Evolutionary conservation across 1,140 invertebrate genomes (phyloP).

Genomic region (Campoletis sonorensis): DNA sequence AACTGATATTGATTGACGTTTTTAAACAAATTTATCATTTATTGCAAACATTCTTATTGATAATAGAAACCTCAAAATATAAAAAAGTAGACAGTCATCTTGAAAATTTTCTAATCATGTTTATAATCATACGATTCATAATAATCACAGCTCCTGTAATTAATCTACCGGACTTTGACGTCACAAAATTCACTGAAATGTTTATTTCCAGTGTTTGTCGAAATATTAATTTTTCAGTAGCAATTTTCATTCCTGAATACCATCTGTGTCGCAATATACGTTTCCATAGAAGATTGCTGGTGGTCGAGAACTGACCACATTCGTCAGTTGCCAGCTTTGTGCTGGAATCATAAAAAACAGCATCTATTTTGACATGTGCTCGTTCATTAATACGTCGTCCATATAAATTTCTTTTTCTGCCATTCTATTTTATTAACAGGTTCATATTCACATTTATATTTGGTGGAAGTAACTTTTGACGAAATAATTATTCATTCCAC

Average conservation of each 20-base stretch:
- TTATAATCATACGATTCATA: neutral
- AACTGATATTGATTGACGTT: no score
- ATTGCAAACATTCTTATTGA: no score
- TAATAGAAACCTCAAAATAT: neutral
- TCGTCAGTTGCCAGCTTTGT: neutral
- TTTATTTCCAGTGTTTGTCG: conserved; percentile 23
- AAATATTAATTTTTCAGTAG: conserved; percentile 66
- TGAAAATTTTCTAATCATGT: neutral
- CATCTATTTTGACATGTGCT: neutral
- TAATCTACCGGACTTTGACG: neutral
- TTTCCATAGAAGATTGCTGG: neutral
- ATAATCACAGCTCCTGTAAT: neutral
- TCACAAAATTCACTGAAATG: neutral
- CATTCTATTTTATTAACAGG: no score
- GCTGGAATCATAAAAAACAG: neutral
- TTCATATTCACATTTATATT: no score
- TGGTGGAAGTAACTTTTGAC: neutral
- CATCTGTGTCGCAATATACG: conserved; percentile 30
- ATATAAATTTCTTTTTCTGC: no score
- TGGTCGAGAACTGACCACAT: neutral
- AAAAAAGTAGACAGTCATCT: neutral
- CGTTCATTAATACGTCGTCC: neutral
- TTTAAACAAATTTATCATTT: no score
- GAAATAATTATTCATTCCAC: neutral
- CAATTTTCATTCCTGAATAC: conserved; percentile 68